Evolutionary conservation across 2,113 vertebrate species (phyloP).

Genomic region (Hoplias malabaricus): DNA sequence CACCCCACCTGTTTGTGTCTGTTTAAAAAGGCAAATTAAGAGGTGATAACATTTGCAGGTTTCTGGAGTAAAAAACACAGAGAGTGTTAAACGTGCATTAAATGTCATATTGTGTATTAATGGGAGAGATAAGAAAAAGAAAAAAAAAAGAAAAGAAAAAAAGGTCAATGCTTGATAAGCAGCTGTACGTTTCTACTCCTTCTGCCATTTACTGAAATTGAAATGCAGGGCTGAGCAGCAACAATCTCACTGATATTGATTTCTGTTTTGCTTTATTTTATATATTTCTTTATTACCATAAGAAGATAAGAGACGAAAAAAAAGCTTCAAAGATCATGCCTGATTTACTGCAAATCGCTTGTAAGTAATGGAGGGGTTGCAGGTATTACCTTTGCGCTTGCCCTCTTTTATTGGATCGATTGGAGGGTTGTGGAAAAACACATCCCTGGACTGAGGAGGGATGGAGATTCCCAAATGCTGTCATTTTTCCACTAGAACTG

Average conservation of each 20-base stretch:
- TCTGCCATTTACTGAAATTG: constrained; percentile 49
- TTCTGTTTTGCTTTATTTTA: constrained; percentile 34
- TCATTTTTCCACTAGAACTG: no score
- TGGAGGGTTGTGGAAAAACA: not conserved
- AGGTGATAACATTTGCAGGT: constrained; percentile 56
- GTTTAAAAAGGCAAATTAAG: constrained; percentile 49
- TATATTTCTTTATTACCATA: constrained; percentile 22
- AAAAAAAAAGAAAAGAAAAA: constrained; percentile 3
- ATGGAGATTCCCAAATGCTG: not conserved
- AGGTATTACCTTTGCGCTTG: constrained; percentile 44
- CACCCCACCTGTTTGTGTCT: constrained; percentile 45
- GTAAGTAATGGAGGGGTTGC: constrained; percentile 53
- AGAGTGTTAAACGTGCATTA: constrained; percentile 63
- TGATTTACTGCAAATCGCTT: constrained; percentile 46
- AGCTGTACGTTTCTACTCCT: constrained; percentile 14
- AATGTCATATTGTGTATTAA: constrained; percentile 65
- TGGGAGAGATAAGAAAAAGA: constrained; percentile 24
- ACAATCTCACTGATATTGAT: constrained; percentile 61
- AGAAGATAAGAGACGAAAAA: constrained; percentile 26
- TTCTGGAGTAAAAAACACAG: constrained; percentile 51
- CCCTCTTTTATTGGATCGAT: constrained; percentile 70
- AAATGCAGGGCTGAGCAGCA: constrained; percentile 50
- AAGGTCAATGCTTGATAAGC: constrained; percentile 49
- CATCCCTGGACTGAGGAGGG: no score
- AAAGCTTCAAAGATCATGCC: constrained; percentile 42